A percentile compares a stretch with the other conserved stretches of the same genome.
Conservation (phyloP, 92 coral and sea anemone genomes). For the Phymanthus crucifer region DNA sequence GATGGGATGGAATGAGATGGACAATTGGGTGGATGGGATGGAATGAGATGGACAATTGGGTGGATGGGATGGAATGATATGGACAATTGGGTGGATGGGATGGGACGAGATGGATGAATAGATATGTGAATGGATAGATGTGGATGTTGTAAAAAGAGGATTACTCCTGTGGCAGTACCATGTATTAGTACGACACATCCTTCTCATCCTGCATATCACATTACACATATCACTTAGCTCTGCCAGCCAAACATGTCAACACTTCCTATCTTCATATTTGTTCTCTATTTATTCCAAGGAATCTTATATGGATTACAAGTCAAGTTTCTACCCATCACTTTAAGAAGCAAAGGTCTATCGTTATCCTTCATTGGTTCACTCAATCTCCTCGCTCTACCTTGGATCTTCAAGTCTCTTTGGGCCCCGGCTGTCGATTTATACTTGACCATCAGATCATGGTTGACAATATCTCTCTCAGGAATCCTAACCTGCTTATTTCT, state of each 20-base stretch:
- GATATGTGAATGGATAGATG: too few species aligned
- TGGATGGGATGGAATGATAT: too few species aligned
- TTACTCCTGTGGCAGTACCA: too few species aligned
- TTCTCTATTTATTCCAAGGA: constrained; percentile 85
- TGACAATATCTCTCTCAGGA: constrained; percentile 57
- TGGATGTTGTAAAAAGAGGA: too few species aligned
- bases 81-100: too few species aligned
- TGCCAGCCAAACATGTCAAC: not conserved
- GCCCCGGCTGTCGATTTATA: constrained; percentile 78
- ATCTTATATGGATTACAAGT: constrained; percentile 86
- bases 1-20: not conserved
- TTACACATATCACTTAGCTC: not conserved
- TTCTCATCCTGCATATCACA: not conserved
- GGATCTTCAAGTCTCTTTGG: constrained; percentile 89
- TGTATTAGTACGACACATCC: too few species aligned
- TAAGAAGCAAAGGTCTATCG: constrained; percentile 70
- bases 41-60: not conserved
- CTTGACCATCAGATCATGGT: constrained; percentile 59
- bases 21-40: too few species aligned
- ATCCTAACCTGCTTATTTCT: constrained; percentile 50
- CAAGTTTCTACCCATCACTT: constrained; percentile 77
- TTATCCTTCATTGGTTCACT: constrained; percentile 70
- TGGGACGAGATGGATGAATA: too few species aligned
- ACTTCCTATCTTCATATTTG: constrained; percentile 32
- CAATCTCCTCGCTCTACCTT: constrained; percentile 77